Base-by-base conservation (phyloP, 2,113 vertebrate genomes). In the Pica pica region DNA sequence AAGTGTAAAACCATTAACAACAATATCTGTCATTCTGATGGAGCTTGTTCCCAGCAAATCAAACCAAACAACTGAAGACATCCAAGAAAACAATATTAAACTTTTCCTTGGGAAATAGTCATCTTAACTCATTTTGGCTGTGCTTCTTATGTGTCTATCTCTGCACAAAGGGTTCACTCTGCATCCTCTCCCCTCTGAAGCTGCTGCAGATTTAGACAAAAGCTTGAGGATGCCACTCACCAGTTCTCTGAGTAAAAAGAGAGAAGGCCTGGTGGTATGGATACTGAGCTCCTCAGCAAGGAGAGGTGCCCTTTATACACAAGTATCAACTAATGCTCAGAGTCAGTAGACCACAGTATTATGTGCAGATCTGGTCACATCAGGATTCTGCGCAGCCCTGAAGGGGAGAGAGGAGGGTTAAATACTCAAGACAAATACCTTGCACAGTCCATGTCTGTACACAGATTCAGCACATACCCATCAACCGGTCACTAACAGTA, bases 211-310 rank as follows among this genome's bases (percentile, higher is more conserved):
- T 49, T 59, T 41, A 26, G 6, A 16, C 20, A 60, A 56, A 57
- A 57, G 39, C 28, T 78, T 20, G 41, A 78, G 1, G 1, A 53
- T 59, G 17, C 7, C 53, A 69, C 44, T 49, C 44, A 60, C 1
- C 60, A 69, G 37, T 14, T 61, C 26, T 47, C 37, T 35, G 12
- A 56, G 17, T 9, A 83, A 35, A 23, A 77, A 41, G 4, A 53
- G 6, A 13, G 24, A 13, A 73, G n/a, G n/a, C 4, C 35, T 31
- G 2, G 49, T 12, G 7, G 23, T 27, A 52, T 0, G 0, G 28
- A 26, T 20, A 65, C 4, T 35, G n/a, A 83, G 22, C 9, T 59
- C 20, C 27, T 52, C 28, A 46, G 42, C 23, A 86, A 77, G 20
- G 27, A 86, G 55, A 9, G 0, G 2, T 18, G 14, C 21, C 26